Conservation (phyloP, 2,888 invertebrate genomes). For the Agrochola lota region DNA sequence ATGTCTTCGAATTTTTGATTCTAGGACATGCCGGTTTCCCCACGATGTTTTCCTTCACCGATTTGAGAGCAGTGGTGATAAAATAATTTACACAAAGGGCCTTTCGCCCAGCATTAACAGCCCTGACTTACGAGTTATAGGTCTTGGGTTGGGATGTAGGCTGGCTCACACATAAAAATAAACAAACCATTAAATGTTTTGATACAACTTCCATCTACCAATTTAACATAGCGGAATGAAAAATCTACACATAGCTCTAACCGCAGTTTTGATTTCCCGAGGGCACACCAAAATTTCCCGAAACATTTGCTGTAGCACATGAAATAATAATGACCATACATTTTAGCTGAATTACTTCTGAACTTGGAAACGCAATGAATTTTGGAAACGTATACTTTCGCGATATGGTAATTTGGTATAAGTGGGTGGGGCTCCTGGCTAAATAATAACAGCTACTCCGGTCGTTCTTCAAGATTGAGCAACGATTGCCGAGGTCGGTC, state of each 20-base stretch:
- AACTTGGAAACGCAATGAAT: constrained; percentile 47
- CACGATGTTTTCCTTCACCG: too few species aligned
- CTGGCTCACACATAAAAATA: neutral
- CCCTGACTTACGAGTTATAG: too few species aligned
- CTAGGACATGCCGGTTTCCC: too few species aligned
- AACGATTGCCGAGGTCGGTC: neutral
- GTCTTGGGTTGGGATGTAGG: neutral
- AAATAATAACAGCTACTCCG: neutral
- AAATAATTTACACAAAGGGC: too few species aligned
- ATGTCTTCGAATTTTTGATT: neutral
- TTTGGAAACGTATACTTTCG: constrained; percentile 32
- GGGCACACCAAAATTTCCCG: constrained; percentile 46
- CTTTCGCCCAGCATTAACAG: too few species aligned
- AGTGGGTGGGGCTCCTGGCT: neutral
- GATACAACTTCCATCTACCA: constrained; percentile 18
- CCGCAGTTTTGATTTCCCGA: constrained; percentile 58
- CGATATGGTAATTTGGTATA: constrained; percentile 22
- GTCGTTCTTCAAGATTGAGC: neutral
- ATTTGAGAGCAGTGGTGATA: too few species aligned
- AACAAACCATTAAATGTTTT: neutral
- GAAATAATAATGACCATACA: constrained; percentile 61
- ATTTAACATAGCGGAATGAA: constrained; percentile 32
- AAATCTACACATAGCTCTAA: constrained; percentile 45
- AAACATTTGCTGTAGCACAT: constrained; percentile 55
- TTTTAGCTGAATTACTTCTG: constrained; percentile 58